Percentiles rank a stretch among this genome's conserved stretches.
Conservation (phyloP, 2,113 vertebrate genomes). For the Etia nguti region DNA sequence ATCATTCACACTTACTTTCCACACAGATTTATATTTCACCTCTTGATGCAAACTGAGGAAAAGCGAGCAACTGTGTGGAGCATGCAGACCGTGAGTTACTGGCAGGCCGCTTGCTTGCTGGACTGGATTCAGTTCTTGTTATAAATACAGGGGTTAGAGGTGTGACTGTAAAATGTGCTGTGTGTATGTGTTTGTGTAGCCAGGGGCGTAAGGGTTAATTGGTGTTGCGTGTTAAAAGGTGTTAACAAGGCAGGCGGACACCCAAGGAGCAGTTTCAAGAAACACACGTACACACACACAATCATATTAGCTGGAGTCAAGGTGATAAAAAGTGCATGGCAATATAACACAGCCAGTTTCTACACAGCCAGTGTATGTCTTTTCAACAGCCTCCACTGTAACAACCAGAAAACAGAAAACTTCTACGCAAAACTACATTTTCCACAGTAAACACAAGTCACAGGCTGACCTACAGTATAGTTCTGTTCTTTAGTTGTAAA, state of each 20-base stretch:
- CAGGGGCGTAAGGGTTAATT: conserved; percentile 82
- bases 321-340: not conserved
- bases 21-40: not conserved
- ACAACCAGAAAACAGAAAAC: not conserved
- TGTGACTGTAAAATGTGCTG: conserved; percentile 25
- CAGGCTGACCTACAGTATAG: not conserved
- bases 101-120: not conserved
- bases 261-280: conserved; percentile 80
- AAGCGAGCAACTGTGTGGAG: not conserved
- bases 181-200: conserved; percentile 11
- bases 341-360: not conserved
- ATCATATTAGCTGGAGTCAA: not conserved
- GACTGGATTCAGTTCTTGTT: conserved; percentile 4
- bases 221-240: conserved; percentile 84
- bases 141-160: conserved; percentile 13
- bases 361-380: not conserved
- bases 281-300: not conserved
- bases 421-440: not conserved
- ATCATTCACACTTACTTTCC: not conserved
- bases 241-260: conserved; percentile 91
- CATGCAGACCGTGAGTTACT: not conserved
- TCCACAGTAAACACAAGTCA: not conserved
- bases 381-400: not conserved
- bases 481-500: not conserved
- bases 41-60: not conserved